phyloP scores from a whole-genome alignment of 2,113 vertebrate genomes.

The Spizaetus ornatus region DNA sequence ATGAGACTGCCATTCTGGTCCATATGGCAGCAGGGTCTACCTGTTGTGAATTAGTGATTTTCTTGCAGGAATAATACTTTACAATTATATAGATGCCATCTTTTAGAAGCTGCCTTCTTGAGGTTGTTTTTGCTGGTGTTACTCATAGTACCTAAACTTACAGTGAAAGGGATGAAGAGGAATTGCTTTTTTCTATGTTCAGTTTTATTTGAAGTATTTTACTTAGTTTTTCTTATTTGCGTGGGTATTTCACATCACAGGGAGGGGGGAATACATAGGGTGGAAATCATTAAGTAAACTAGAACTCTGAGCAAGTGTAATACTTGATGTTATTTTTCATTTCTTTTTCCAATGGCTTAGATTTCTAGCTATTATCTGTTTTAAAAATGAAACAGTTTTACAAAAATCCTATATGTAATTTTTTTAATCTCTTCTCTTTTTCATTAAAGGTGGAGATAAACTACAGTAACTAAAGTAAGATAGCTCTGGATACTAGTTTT shows the following conservation, averaged over 20 bases:
- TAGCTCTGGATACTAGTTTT: background rate
- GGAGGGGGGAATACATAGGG: fast-evolving
- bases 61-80: background rate
- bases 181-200: background rate
- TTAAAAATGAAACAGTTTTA: background rate
- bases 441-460: slow-evolving; percentile 34
- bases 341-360: background rate
- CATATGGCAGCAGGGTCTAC: fast-evolving
- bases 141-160: background rate
- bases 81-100: background rate
- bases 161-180: background rate
- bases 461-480: background rate
- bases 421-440: background rate
- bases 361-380: background rate
- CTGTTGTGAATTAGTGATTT: background rate
- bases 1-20: background rate
- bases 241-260: background rate
- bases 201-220: background rate
- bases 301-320: background rate
- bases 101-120: background rate
- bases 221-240: background rate
- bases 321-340: background rate
- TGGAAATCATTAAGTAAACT: background rate
- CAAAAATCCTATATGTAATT: background rate
- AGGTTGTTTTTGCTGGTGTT: background rate